phyloP scores from a whole-genome alignment of 2,888 invertebrate species.

The Lasius platythorax region DNA sequence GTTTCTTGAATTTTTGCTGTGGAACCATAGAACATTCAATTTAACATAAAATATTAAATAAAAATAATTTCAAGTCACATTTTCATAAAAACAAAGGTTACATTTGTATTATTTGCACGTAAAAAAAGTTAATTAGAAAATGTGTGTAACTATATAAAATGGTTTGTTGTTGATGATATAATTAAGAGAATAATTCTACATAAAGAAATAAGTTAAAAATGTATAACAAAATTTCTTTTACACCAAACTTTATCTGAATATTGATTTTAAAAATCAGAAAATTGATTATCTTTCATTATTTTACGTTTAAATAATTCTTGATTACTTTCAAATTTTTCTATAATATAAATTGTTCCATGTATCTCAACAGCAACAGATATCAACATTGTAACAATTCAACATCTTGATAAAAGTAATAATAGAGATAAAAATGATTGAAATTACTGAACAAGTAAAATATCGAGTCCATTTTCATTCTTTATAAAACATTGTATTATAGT shows the following conservation, averaged over 20 bases:
- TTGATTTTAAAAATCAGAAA: too few relatives aligned
- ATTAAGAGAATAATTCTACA: not conserved
- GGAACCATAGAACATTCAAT: conserved; percentile 23
- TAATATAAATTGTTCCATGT: too few relatives aligned
- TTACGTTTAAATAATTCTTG: too few relatives aligned
- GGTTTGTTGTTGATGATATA: not conserved
- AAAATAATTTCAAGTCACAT: conserved; percentile 27
- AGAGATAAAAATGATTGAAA: not conserved
- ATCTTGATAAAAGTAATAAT: not conserved
- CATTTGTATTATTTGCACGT: not conserved
- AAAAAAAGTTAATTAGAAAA: not conserved
- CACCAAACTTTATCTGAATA: not conserved
- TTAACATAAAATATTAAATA: conserved; percentile 8
- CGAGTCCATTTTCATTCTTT: not conserved
- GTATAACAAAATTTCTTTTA: not conserved
- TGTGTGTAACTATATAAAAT: not conserved
- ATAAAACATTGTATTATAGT: too few relatives aligned
- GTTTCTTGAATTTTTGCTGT: conserved; percentile 80
- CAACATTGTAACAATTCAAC: not conserved
- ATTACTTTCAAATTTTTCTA: too few relatives aligned
- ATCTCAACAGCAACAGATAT: too few relatives aligned
- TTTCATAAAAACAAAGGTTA: not conserved
- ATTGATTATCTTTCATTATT: too few relatives aligned
- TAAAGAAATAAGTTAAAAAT: not conserved
- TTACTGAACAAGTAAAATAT: not conserved